Evolutionary conservation across 2,797 vertebrate genomes (phyloP), one percentile per base, ranked within the genome.

Genomic region (Dipus sagitta): DNA sequence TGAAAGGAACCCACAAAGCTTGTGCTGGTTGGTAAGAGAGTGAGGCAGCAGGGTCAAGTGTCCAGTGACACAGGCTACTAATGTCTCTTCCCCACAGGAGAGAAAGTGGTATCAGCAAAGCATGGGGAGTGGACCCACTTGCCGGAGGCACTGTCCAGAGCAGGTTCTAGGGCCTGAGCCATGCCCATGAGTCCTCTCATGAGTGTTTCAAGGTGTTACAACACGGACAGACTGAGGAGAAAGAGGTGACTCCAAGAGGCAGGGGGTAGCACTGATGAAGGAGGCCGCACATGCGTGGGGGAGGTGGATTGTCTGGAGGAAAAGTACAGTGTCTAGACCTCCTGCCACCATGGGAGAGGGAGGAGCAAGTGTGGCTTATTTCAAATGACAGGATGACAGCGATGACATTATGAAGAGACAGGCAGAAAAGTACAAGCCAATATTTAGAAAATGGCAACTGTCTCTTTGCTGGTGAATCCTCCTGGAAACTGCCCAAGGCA

Each of bases 371-470:
- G 75, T 6, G 15, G 47, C 90, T 94, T 85, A 71, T 74, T 95
- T 79, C 72, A 21, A 52, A 71, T 70, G 94, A 94, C 94, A 93
- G 77, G 58, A 62, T 90, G 94, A 92, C 85, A 88, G 93, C 67
- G 54, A 17, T 92, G 93, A 60, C 90, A 88, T 95, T 93, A 72
- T 15, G 26, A 90, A 75, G 28, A 79, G 64, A 88, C 78, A 90
- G 93, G 77, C 21, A 8, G 62, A 80, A 88, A 95, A 96, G 90
- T 34, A 10, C 86, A 92, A 86, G 71, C 24, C n/a, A 58, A 0
- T 65, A 90, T 88, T 87, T 74, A 88, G 89, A 88, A 90, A 85
- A 85, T 10, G 78, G 67, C 42, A 95, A 76, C 54, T 58, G 84
- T 83, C 78, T 65, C 30, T n/a, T 85, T n/a, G 54, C 38, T 17